Conservation (phyloP, 2,113 vertebrate genomes). For the Ginglymostoma cirratum region DNA sequence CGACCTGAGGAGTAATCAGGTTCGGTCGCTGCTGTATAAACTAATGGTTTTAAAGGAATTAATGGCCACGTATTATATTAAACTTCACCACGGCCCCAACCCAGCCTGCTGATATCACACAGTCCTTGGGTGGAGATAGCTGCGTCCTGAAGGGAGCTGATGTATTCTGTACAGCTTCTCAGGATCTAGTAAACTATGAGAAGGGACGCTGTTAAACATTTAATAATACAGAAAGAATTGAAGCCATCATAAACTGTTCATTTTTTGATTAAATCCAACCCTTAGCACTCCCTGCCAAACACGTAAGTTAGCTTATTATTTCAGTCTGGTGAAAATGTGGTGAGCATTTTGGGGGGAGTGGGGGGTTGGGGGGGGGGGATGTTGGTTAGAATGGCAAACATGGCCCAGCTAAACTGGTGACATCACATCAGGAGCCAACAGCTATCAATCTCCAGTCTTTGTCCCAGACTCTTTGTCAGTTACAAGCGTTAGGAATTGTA, state of each 20-base stretch:
- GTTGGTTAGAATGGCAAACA: no score
- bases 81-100: no score
- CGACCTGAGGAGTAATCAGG: no score
- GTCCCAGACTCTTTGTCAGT: background rate
- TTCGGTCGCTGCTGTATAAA: no score
- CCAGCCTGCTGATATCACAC: no score
- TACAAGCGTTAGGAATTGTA: background rate
- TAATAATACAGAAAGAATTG: background rate
- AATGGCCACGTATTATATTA: no score
- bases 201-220: background rate
- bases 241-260: background rate
- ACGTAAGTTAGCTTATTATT: background rate
- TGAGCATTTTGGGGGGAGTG: background rate
- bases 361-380: background rate
- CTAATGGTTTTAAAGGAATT: no score
- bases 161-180: no score
- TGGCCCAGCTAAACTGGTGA: background rate
- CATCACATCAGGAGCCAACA: background rate
- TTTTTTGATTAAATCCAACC: background rate
- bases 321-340: background rate
- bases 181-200: no score
- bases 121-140: no score
- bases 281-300: background rate
- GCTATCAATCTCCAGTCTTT: background rate
- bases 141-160: no score